These are phyloP conservation scores for Tetheella fluctuosa DNA, from an alignment of 2,888 invertebrate species.

Conservation along the genomic window DNA sequence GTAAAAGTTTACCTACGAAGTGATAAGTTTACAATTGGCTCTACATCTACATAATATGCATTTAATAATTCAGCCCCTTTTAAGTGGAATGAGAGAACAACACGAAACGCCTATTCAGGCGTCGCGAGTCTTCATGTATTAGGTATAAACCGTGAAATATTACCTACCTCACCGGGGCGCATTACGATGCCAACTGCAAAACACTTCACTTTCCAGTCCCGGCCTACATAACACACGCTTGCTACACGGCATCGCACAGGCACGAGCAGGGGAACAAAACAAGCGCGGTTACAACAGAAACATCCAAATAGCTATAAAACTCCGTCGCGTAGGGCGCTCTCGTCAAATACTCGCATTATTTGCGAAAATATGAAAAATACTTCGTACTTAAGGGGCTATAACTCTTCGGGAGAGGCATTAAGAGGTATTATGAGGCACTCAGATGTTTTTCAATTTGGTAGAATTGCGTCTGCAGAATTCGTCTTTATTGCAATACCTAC, in stretches of 20 bases:
- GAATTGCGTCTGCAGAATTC: slow-evolving; percentile 65
- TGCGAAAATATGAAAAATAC: slow-evolving; percentile 78
- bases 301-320: slow-evolving; percentile 25
- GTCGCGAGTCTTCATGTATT: slow-evolving; percentile 53
- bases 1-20: slow-evolving; percentile 26
- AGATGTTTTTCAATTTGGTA: slow-evolving; percentile 80
- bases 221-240: slow-evolving; percentile 5
- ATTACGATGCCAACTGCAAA: slow-evolving; percentile 35
- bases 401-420: slow-evolving; percentile 73
- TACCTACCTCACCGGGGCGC: slow-evolving; percentile 44
- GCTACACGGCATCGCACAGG: neutral
- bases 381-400: slow-evolving; percentile 67
- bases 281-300: slow-evolving; percentile 13
- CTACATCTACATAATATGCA: slow-evolving; percentile 38
- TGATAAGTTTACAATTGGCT: slow-evolving; percentile 24
- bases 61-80: slow-evolving; percentile 65
- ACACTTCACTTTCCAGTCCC: slow-evolving; percentile 13
- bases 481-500: slow-evolving; percentile 59
- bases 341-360: slow-evolving; percentile 64
- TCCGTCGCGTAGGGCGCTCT: slow-evolving; percentile 39
- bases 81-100: slow-evolving; percentile 62
- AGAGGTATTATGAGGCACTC: slow-evolving; percentile 75
- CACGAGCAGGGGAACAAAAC: slow-evolving; percentile 18
- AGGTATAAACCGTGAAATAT: slow-evolving; percentile 65
- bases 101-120: slow-evolving; percentile 52